Evolutionary conservation across 2,888 invertebrate genomes (phyloP), one percentile per base, ranked within the genome.

Genomic region (Autographa pulchrina): DNA sequence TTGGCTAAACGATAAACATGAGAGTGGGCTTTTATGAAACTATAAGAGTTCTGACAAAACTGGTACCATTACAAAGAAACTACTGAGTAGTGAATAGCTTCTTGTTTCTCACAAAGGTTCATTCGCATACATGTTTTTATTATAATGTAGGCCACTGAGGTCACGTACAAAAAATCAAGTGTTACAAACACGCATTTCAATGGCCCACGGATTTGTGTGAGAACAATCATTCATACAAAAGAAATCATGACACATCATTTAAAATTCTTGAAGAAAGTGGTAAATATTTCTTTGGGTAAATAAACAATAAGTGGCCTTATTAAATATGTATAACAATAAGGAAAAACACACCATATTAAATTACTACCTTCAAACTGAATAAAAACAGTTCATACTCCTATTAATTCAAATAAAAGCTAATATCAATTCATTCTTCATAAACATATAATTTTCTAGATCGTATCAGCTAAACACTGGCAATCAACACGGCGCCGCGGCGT

Each of bases 1-100:
- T 77, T 81, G 43, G 68, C 81, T 65, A 65, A 65, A 60, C 56
- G 18, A 65, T 64, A 70, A 70, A 65, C 35, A 54, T 52, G 16
- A 16, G 14, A 41, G 35, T 8, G 63, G 52, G 52, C 65, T 61
- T 68, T 75, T 59, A 32, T 65, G 6, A 48, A 54, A 48, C 31
- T 38, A 43, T 18, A 48, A 63, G 13, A 61, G 3, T 60, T 63
- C 6, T 56, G 20, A 38, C 13, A n/a, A 56, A 56, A 56, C 54
- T 56, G 25, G 54, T 56, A 25, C 25, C 25, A 13, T 25, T 56
- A 6, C 48, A 48, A 48, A 48, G 48, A 7, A 48, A 16, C 48
- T n/a, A 48, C n/a, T 48, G 48, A 48, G 48, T 48, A n/a, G 48
- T 48, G 48, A 48, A 48, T 48, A 48, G 48, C 48, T 48, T n/a